These are phyloP conservation scores for Rhingia campestris DNA, from an alignment of 2,888 invertebrate genomes.

Conservation along the genomic window DNA sequence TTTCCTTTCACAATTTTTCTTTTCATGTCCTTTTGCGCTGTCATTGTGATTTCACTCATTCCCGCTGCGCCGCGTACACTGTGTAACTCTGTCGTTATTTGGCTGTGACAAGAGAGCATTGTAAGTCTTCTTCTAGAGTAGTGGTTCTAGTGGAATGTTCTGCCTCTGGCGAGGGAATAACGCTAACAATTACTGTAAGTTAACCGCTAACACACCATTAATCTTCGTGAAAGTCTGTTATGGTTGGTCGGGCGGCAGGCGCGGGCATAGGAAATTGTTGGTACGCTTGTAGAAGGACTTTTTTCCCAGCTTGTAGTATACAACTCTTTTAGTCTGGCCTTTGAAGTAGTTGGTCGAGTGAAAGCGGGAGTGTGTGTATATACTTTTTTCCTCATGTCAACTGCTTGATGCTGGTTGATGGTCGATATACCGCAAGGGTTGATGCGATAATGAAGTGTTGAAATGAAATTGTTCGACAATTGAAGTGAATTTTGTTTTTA, in stretches of 20 bases:
- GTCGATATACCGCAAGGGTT: slow-evolving; percentile 27
- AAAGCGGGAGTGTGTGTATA: background rate
- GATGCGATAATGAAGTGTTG: slow-evolving; percentile 37
- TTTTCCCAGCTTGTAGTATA: slow-evolving; percentile 27
- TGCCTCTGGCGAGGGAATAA: slow-evolving; percentile 68
- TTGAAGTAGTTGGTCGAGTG: slow-evolving; percentile 12
- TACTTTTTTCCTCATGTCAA: slow-evolving; percentile 9
- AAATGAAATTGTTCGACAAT: slow-evolving; percentile 31
- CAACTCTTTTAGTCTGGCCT: slow-evolving; percentile 47
- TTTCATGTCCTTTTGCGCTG: slow-evolving; percentile 44
- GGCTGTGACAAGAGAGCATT: slow-evolving; percentile 66
- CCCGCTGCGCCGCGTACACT: slow-evolving; percentile 26
- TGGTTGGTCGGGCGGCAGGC: background rate
- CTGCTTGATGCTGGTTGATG: slow-evolving; percentile 44
- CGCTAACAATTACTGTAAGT: slow-evolving; percentile 73
- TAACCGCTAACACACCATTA: slow-evolving; percentile 74
- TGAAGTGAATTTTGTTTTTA: background rate
- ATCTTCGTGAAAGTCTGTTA: slow-evolving; percentile 62
- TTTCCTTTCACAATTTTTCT: slow-evolving; percentile 36
- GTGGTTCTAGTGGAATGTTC: slow-evolving; percentile 42
- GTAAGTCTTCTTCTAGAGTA: slow-evolving; percentile 49
- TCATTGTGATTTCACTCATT: slow-evolving; percentile 61
- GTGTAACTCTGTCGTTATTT: slow-evolving; percentile 65
- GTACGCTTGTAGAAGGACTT: slow-evolving; percentile 4
- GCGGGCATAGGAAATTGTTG: slow-evolving; percentile 19